Base-by-base conservation (phyloP, 2,797 vertebrate genomes). In the Myioborus melanocephalus region DNA sequence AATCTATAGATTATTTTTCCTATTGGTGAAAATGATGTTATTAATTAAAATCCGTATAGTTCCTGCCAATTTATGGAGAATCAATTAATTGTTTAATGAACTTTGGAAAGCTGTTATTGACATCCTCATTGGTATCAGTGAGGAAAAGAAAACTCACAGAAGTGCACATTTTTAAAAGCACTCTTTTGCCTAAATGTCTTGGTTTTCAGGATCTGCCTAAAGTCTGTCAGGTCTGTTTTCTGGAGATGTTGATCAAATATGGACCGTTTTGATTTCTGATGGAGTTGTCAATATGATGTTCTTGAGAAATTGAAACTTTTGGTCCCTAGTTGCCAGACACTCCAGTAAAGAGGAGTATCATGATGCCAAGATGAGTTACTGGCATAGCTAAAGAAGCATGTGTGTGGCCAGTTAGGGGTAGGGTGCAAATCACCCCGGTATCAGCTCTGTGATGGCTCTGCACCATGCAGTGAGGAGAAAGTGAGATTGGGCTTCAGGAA, bases 381-480 rank as follows among this genome's bases (percentile, higher is more conserved):
- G 80, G 12, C 37, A 91, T 80, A 34, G 56, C 60, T 87, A 21
- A 89, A 77, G 72, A 56, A 70, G 15, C 12, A 9, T 22, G 20
- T 10, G 3, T 50, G 37, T 85, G 46, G 6, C 56, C n/a, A 60
- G 2, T 32, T 63, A 59, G 44, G 53, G 6, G 1, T 70, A n/a
- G 61, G 49, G 27, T 46, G 27, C 32, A 30, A 17, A 49, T 46
- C 26, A 59, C 21, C 17, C 26, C 32, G 32, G 41, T 34, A 6
- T 39, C 43, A 34, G 22, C 32, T 72, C 39, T 65, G 12, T 69
- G 16, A 46, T n/a, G 49, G 18, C n/a, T 37, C 18, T 37, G n/a
- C 7, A 27, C 24, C 24, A 4, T 14, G 43, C 0, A 0, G 30
- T 32, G 41, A 70, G 14, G 12, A 26, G 14, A 65, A 53, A 16